Evolutionary conservation across 2,113 vertebrate genomes (phyloP).

Genomic region (Cebus imitator): DNA sequence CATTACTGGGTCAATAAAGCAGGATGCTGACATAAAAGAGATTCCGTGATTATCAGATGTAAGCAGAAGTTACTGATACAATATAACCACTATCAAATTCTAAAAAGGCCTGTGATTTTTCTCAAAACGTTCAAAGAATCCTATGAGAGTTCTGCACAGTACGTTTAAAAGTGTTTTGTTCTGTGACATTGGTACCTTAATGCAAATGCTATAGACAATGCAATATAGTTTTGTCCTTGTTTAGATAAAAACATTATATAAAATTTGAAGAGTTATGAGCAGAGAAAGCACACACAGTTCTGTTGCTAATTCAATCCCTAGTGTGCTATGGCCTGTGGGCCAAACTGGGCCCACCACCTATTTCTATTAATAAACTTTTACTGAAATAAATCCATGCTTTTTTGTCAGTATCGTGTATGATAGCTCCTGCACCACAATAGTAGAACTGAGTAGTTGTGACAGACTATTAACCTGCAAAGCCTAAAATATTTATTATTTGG

Average conservation of each 20-base stretch:
- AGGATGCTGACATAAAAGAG: neutral
- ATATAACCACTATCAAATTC: constrained; percentile 26
- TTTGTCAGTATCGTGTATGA: neutral
- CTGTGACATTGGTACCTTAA: neutral
- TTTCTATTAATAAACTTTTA: neutral
- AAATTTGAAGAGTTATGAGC: neutral
- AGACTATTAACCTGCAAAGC: neutral
- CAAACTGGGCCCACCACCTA: neutral
- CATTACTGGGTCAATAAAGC: neutral
- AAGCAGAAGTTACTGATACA: neutral
- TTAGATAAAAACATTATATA: neutral
- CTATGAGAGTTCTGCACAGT: neutral
- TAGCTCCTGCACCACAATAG: neutral
- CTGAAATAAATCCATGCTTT: neutral
- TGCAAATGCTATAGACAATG: neutral
- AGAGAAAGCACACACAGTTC: constrained; percentile 16
- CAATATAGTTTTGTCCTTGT: neutral
- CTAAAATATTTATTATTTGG: neutral
- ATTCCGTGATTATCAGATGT: neutral
- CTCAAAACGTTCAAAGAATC: constrained; percentile 14
- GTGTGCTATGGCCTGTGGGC: neutral
- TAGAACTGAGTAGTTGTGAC: neutral
- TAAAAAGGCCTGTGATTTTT: constrained; percentile 8
- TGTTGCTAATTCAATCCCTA: neutral
- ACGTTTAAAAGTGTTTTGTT: constrained; percentile 22